Base-by-base conservation (phyloP, 2,888 invertebrate species). In the Craniophora ligustri region DNA sequence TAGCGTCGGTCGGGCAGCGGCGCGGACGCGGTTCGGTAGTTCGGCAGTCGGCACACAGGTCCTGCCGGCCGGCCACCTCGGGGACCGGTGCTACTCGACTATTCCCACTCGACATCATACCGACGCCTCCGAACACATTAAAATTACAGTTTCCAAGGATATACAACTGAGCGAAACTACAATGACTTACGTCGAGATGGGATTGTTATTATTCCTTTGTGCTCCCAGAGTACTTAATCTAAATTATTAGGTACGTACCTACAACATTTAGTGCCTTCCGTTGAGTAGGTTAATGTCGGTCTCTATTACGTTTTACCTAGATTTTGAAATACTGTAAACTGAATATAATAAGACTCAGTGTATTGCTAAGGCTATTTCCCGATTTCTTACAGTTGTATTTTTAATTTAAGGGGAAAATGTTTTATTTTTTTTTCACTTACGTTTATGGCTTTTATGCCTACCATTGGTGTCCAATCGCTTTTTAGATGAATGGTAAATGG, bases 101-200 rank as follows among this genome's bases (percentile, higher is more conserved):
- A 84, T 84, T 86, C 88, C 86, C 87, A 69, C 72, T 81, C 77
- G 85, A 78, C 81, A 79, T 85, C 81, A 84, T 82, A 84, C 86
- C 84, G 82, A 88, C 83, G 85, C 85, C 86, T 83, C 82, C 79
- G 79, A 90, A 88, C 88, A 89, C 89, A 92, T 92, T 92, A 91
- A 91, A 91, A 91, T 91, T 89, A 91, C 87, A 89, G 87, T 91
- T 89, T 87, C 88, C 87, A 89, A 91, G 90, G 85, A 86, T 85
- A 84, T 74, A 77, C 81, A 81, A 79, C 81, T 78, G 81, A 76
- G 79, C 76, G 79, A 84, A 86, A 86, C 86, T 85, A 84, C 82
- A 83, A 85, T 84, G 86, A 87, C 85, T 87, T 86, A 85, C 84
- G 76, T 77, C 79, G 81, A 84, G 87, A 87, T 84, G 84, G 88